Evolutionary conservation across 2,888 invertebrate genomes (phyloP).

Genomic region (Machimus atricapillus): DNA sequence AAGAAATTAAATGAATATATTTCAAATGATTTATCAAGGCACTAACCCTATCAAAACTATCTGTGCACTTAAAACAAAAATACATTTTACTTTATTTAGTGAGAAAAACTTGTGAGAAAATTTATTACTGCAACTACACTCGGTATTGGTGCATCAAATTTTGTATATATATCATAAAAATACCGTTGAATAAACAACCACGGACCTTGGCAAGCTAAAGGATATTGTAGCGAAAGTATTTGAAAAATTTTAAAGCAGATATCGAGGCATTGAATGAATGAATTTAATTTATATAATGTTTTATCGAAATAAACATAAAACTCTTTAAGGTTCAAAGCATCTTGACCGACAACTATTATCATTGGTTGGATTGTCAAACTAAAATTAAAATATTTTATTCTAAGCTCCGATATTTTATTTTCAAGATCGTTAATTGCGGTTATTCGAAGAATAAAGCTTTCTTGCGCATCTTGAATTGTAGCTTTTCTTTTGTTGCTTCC

Average conservation of each 20-base stretch:
- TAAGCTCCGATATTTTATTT: conserved; percentile 44
- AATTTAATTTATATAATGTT: neutral
- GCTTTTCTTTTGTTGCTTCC: neutral
- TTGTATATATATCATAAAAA: conserved; percentile 13
- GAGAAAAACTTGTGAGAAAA: neutral
- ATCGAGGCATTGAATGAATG: conserved; percentile 28
- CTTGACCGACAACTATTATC: conserved; percentile 45
- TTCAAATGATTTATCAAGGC: conserved; percentile 27
- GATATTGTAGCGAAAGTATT: conserved; percentile 22
- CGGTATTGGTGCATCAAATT: conserved; percentile 1
- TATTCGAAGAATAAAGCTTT: conserved; percentile 45
- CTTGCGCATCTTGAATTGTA: neutral
- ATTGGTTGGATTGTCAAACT: conserved; percentile 48
- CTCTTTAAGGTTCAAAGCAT: conserved; percentile 25
- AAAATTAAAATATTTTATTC: conserved; percentile 45
- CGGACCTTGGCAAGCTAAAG: neutral
- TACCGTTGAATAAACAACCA: conserved; percentile 37
- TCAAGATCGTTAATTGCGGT: conserved; percentile 45
- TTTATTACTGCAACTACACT: neutral
- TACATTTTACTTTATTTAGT: conserved; percentile 6
- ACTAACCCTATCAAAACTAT: neutral
- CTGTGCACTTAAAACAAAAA: conserved; percentile 34
- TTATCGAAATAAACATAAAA: conserved; percentile 47
- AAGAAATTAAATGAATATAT: conserved; percentile 26
- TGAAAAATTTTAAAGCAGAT: conserved; percentile 38